Evolutionary conservation across 2,797 vertebrate genomes (phyloP), one percentile per base, ranked within the genome.

Genomic region (Coreius guichenoti): DNA sequence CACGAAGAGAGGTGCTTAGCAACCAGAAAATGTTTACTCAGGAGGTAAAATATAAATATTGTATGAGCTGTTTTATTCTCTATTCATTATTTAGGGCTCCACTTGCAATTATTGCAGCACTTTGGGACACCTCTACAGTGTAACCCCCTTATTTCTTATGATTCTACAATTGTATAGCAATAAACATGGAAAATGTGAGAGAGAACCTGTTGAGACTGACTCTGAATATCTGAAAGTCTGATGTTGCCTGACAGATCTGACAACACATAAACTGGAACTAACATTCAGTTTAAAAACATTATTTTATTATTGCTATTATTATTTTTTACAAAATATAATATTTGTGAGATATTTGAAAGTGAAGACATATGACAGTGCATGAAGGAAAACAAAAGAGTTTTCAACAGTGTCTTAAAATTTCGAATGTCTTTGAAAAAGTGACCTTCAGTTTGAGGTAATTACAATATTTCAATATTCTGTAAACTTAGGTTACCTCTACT

Each of bases 391-490:
- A 65, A 61, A 63, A 47, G 39, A 16, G 65, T 77, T 39, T 16
- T 77, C 33, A 77, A 43, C 14, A 26, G 4, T 23, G 31, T 77
- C 29, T 58, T 21, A 17, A 58, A 36, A 58, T 36, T 33, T 54
- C 11, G 56, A 33, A 56, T 56, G 31, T 56, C 31, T 58, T 26
- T 58, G 54, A 43, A 58, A 39, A 61, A 43, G 33, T 56, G 33
- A 77, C 33, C 54, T 77, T 77, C 33, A 39, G 21, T 16, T 39
- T 77, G 75, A 77, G 75, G 54, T 39, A 58, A 58, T 36, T 5
- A 58, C 13, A 39, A 58, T 58, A 58, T 58, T 29, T 72, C 43
- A 72, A 6, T 76, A 17, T 77, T 77, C 74, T 77, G 51, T 77
- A 58, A 61, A 61, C 36, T 6, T 43, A 8, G 43, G 4, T 76